Evolutionary conservation across 2,113 vertebrate species (phyloP).

Genomic region (Nycticorax nycticorax): DNA sequence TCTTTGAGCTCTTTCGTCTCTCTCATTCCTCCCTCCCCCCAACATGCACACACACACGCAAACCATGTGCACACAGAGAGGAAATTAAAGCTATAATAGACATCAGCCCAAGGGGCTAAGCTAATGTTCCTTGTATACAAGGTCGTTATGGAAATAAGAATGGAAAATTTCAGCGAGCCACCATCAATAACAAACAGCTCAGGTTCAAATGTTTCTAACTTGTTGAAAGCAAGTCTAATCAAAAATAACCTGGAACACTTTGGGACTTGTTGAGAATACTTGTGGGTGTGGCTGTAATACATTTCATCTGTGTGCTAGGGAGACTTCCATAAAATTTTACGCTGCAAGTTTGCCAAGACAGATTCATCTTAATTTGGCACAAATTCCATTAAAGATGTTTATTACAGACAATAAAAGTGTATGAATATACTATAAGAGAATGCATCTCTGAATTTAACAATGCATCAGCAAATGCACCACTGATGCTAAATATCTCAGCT

Average conservation of each 20-base stretch:
- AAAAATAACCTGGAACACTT: conserved; percentile 44
- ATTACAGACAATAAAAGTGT: neutral
- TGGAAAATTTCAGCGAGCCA: neutral
- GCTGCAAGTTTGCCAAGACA: neutral
- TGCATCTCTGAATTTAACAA: neutral
- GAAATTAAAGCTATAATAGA: neutral
- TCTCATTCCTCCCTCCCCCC: neutral
- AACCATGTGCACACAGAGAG: neutral
- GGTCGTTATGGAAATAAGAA: neutral
- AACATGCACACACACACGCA: neutral
- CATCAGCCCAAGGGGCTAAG: neutral
- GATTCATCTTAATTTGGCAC: neutral
- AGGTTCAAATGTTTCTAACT: neutral
- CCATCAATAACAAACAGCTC: neutral
- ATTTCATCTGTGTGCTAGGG: neutral
- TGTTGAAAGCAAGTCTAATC: conserved; percentile 39
- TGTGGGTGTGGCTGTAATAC: conserved; percentile 30
- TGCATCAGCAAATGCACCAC: neutral
- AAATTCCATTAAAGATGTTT: neutral
- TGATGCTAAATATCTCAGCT: neutral
- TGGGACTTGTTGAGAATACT: conserved; percentile 40
- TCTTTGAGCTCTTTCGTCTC: neutral
- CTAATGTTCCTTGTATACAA: neutral
- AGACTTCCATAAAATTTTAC: neutral
- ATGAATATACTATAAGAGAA: neutral